Evolutionary conservation across 2,888 invertebrate species (phyloP), one percentile per base, ranked within the genome.

Genomic region (Axea sp.): DNA sequence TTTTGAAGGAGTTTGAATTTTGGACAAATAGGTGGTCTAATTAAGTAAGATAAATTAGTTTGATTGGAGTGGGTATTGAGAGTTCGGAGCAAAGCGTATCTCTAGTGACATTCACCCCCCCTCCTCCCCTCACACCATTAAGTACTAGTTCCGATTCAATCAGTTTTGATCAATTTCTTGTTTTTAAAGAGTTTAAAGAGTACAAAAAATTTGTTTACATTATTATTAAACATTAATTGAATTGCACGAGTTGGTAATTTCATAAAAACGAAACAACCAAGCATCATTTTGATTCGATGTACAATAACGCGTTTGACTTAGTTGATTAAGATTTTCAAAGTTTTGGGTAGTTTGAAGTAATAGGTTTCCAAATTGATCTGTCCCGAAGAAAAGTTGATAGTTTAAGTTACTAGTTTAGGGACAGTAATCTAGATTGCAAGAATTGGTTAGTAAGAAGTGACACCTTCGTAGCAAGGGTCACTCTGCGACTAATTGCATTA

Each of bases 341-440:
- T 67, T 47, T 2, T 2, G 19, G 31, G 24, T 49, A 67, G 57
- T 57, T 67, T 49, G 26, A 6, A 39, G 57, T 57, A 67, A 57
- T 57, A 49, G 57, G 31, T 57, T 67, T 57, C 41, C 33, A 41
- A 49, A 67, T 67, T 57, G 57, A 57, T 57, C 41, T 33, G 49
- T 22, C 9, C 33, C 8, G 8, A 22, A 24, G 39, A 59, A 68
- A 51, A 51, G 59, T 59, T 51, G 68, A 68, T 51, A 31, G 17
- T 31, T 26, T 59, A 57, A 67, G 35, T 7, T 41, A 47, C 51
- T 59, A 68, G 59, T 51, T 41, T n/a, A n/a, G 41, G 39, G 51
- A 43, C 51, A 19, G 57, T 49, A 49, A 57, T 67, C 35, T 41
- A 31, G 28, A 57, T 49, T 3, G 33, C 67, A 57, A 33, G 67